These are phyloP conservation scores for Spilogale gracilis DNA, from an alignment of 2,113 vertebrate species.

Conservation along the genomic window DNA sequence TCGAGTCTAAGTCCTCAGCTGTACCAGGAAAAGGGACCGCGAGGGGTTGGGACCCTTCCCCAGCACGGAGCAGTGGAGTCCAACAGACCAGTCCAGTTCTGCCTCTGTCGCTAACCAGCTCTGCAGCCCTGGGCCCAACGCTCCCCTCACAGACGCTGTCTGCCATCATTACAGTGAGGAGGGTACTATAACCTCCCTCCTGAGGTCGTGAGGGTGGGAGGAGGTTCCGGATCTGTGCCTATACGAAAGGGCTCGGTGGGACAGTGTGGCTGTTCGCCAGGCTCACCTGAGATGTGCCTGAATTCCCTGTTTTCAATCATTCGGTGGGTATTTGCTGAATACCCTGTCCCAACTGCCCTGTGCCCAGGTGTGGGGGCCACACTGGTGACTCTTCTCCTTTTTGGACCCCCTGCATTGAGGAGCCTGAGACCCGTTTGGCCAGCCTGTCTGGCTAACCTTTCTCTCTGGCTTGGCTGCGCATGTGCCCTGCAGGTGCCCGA, in stretches of 20 bases:
- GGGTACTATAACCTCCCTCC: background rate
- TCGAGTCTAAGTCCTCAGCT: background rate
- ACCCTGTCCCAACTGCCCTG: background rate
- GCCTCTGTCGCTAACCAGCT: background rate
- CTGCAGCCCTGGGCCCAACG: background rate
- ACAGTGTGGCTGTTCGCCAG: background rate
- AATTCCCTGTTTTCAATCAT: background rate
- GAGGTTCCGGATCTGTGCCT: background rate
- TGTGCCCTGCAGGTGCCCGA: constrained; percentile 83
- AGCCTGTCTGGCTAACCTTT: background rate
- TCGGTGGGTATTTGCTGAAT: background rate
- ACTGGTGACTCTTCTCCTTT: too few relatives aligned
- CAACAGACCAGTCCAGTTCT: background rate
- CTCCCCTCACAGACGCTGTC: background rate
- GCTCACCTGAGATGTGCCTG: background rate
- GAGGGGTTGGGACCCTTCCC: background rate
- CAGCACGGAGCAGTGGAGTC: background rate
- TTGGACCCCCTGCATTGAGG: too few relatives aligned
- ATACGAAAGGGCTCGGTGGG: background rate
- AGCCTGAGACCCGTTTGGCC: background rate
- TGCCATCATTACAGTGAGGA: background rate
- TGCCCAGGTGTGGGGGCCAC: background rate
- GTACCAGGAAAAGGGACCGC: background rate
- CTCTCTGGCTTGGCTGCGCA: background rate
- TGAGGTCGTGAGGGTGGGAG: background rate